Evolutionary conservation across 2,113 vertebrate species (phyloP), one percentile per base, ranked within the genome.

Genomic region (Syrmaticus mikado): DNA sequence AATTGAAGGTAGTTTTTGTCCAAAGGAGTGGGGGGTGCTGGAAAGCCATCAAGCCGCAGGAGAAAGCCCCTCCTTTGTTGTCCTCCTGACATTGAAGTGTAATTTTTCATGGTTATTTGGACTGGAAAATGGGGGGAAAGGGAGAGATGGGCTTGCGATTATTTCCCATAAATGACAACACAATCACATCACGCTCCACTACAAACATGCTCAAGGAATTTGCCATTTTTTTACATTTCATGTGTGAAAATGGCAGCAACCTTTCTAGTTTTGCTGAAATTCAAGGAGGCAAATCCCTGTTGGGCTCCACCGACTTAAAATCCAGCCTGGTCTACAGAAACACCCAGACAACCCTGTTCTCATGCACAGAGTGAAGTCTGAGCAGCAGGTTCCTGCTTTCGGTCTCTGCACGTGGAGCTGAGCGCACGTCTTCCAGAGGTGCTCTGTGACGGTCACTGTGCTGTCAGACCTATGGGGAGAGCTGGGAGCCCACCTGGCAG

Each of bases 41-140:
- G 96, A 98, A 97, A 97, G 96, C 96, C 79, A 40, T 97, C 89
- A 92, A 97, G 95, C 97, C 93, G 87, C 97, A 95, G 91, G 94
- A 97, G 96, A 97, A 96, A 92, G 87, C 83, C 46, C 93, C 97
- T 97, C 98, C 98, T 99, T 98, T 98, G 98, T 99, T 98, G 98
- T 98, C 97, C 98, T 97, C 93, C 98, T 99, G 98, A 99, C 98
- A 98, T 98, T 98, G 98, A 98, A 98, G 98, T 98, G 98, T 99
- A 99, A 99, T 99, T 99, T 99, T 99, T 99, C 98, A 99, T 99
- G 98, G 98, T 99, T 99, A 98, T 99, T 99, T 99, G 98, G 98
- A 98, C 98, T 99, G 98, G 98, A 99, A 99, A 99, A 99, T 99
- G 97, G 96, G 92, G 96, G 78, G 90, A 98, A 98, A 98, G 98